A percentile compares a stretch with the other conserved stretches of the same genome.
Evolutionary conservation across 2,797 vertebrate species (phyloP).

Genomic region (Cetoscarus ocellatus): DNA sequence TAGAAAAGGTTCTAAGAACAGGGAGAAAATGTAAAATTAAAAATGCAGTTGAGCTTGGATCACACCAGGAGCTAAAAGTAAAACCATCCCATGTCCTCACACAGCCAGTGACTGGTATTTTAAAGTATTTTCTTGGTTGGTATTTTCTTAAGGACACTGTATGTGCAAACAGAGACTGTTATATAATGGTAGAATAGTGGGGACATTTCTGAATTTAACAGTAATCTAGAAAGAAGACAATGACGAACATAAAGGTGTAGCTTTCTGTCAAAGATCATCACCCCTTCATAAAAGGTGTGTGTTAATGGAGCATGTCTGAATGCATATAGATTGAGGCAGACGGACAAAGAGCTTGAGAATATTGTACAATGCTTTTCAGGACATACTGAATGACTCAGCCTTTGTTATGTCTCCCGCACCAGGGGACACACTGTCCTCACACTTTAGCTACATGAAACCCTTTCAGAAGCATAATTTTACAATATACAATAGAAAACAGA

Average conservation of each 20-base stretch:
- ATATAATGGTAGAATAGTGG: not conserved
- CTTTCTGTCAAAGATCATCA: slow-evolving; percentile 1
- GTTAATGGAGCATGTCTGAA: slow-evolving; percentile 33
- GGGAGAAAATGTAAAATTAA: too few species aligned
- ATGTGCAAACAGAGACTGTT: not conserved
- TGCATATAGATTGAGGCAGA: slow-evolving; percentile 35
- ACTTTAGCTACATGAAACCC: slow-evolving; percentile 47
- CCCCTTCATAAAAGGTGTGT: slow-evolving; percentile 23
- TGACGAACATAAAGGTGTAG: slow-evolving; percentile 5
- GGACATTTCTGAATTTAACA: not conserved
- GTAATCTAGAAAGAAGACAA: slow-evolving; percentile 1
- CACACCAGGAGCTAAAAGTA: not conserved
- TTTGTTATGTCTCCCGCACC: slow-evolving; percentile 51
- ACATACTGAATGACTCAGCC: slow-evolving; percentile 55
- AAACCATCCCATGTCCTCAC: not conserved
- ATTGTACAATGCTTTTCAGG: slow-evolving; percentile 51
- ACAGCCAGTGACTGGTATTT: not conserved
- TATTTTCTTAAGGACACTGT: not conserved
- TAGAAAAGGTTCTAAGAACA: too few species aligned
- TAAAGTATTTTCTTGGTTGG: not conserved
- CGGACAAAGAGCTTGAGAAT: slow-evolving; percentile 17
- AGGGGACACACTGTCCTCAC: slow-evolving; percentile 41
- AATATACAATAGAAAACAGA: slow-evolving; percentile 49
- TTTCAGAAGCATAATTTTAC: slow-evolving; percentile 31
- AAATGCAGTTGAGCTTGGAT: not conserved